Conservation (phyloP, 1,140 invertebrate species). For the Leptinotarsa lineolata region DNA sequence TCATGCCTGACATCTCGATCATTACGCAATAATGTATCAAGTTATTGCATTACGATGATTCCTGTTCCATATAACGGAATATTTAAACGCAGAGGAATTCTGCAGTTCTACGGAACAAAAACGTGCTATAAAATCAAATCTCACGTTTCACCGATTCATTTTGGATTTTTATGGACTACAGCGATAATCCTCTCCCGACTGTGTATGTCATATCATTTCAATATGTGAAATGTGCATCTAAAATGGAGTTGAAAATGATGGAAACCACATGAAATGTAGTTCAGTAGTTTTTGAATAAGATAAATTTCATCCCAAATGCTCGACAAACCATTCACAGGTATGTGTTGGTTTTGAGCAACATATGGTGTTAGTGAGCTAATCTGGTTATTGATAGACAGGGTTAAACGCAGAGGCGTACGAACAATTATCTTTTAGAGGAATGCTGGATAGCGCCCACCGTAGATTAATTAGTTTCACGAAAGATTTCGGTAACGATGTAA, state of each 20-base stretch:
- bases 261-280: conserved; percentile 19
- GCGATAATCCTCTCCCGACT: neutral
- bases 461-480: no score
- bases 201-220: neutral
- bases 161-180: neutral
- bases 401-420: neutral
- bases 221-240: conserved; percentile 21
- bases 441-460: no score
- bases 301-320: conserved; percentile 18
- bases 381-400: conserved; percentile 23
- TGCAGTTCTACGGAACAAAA: no score
- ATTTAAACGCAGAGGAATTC: no score
- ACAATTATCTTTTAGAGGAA: neutral
- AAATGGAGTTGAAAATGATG: conserved; percentile 25
- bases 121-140: neutral
- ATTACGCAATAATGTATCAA: conserved; percentile 5
- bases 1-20: conserved; percentile 1
- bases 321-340: conserved; percentile 22
- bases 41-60: neutral
- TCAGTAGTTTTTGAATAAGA: conserved; percentile 26
- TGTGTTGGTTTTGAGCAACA: conserved; percentile 13
- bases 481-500: neutral
- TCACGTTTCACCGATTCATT: neutral
- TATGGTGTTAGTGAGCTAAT: conserved; percentile 20
- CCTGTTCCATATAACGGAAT: no score